Evolutionary conservation across 1,140 invertebrate genomes (phyloP).

Genomic region (Dolichoris vasculosae): DNA sequence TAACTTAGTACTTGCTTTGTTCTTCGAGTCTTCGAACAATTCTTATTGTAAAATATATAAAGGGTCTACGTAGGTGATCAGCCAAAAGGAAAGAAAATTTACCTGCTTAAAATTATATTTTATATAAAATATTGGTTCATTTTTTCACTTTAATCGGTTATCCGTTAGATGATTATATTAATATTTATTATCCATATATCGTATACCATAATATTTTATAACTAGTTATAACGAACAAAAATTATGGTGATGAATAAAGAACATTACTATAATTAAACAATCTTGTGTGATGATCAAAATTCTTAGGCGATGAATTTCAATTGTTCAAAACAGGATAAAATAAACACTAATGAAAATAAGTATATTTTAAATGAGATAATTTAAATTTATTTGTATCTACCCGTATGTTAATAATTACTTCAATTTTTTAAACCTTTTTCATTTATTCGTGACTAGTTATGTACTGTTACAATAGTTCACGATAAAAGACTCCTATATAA

Average conservation of each 20-base stretch:
- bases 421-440: neutral
- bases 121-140: neutral
- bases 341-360: neutral
- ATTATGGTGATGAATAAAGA: neutral
- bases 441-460: neutral
- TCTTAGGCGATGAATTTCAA: neutral
- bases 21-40: neutral
- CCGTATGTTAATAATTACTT: neutral
- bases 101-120: neutral
- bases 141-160: neutral
- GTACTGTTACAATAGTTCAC: neutral
- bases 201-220: too few species aligned
- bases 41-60: slow-evolving; percentile 4
- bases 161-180: too few species aligned
- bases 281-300: neutral
- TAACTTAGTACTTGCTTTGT: slow-evolving; percentile 9
- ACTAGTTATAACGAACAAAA: neutral
- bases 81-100: neutral
- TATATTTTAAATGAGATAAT: neutral
- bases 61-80: neutral
- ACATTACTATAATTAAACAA: neutral
- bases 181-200: too few species aligned
- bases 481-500: neutral
- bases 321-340: neutral
- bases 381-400: neutral